phyloP scores from a whole-genome alignment of 53 echinoderm and acorn worm species.

The Temnopleurus reevesii region DNA sequence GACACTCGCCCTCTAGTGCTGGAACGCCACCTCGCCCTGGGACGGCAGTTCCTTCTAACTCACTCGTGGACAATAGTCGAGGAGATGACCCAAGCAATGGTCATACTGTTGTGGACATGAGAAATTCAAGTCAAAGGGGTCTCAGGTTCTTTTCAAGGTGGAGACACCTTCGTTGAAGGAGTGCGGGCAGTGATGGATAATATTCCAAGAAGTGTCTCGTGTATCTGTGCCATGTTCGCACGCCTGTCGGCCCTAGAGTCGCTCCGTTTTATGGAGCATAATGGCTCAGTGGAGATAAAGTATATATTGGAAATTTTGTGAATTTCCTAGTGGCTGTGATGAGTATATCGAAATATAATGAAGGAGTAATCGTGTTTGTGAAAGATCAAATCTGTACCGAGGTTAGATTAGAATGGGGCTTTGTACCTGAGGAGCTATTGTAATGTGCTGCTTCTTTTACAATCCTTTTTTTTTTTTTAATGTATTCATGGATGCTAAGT shows the following conservation, averaged over 20 bases:
- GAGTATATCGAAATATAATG: neutral
- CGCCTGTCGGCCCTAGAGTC: neutral
- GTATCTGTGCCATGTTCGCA: neutral
- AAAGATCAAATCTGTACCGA: neutral
- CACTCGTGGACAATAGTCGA: neutral
- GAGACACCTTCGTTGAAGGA: slow-evolving; percentile 37
- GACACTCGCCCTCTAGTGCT: neutral
- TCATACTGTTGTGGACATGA: slow-evolving; percentile 57
- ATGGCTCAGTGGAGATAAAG: neutral
- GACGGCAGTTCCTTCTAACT: slow-evolving; percentile 21
- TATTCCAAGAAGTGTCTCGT: neutral
- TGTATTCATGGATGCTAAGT: neutral
- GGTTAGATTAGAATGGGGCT: neutral
- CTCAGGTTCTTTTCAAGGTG: slow-evolving; percentile 24
- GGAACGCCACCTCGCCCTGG: slow-evolving; percentile 4
- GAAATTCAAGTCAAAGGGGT: neutral
- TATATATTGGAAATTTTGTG: neutral
- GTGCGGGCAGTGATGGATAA: neutral
- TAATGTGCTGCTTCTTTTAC: neutral
- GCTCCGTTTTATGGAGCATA: slow-evolving; percentile 15
- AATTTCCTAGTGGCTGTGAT: neutral
- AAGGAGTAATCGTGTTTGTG: slow-evolving; percentile 24
- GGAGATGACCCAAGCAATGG: slow-evolving; percentile 11
- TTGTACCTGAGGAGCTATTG: neutral
- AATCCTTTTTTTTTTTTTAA: neutral